These are phyloP conservation scores for Gonatopus flavifemur DNA, from an alignment of 1,140 invertebrate species.

Conservation along the genomic window DNA sequence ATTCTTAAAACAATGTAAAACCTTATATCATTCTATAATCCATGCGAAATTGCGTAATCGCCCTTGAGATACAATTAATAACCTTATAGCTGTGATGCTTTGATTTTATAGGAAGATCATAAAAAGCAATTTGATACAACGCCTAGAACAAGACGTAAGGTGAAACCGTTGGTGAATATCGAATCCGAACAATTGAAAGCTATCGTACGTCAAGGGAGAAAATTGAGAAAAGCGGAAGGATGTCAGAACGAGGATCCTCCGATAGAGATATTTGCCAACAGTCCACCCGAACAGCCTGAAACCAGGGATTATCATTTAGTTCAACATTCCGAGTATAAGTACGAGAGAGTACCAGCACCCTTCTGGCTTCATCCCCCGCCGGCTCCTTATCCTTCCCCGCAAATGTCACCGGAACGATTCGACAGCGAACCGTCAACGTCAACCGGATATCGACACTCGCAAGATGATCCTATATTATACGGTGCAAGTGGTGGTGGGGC, in stretches of 20 bases:
- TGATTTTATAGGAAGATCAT: slow-evolving; percentile 18
- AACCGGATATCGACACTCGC: slow-evolving; percentile 36
- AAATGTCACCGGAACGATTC: slow-evolving; percentile 50
- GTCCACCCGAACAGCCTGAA: slow-evolving; percentile 9
- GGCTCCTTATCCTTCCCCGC: slow-evolving; percentile 65
- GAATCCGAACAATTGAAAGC: slow-evolving; percentile 55
- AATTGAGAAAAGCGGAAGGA: slow-evolving; percentile 43
- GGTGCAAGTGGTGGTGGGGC: slow-evolving; percentile 71
- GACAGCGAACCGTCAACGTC: slow-evolving; percentile 28
- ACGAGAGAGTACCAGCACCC: slow-evolving; percentile 65
- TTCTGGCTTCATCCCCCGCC: slow-evolving; percentile 69
- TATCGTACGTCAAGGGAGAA: slow-evolving; percentile 50
- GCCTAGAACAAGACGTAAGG: slow-evolving; percentile 30
- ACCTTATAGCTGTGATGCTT: too few species aligned
- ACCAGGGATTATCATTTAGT: slow-evolving; percentile 65
- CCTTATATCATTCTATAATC: too few species aligned
- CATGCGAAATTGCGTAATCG: too few species aligned
- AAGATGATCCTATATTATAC: slow-evolving; percentile 74
- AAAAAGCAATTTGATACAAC: slow-evolving; percentile 29
- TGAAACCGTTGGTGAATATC: slow-evolving; percentile 50
- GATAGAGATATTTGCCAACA: slow-evolving; percentile 45
- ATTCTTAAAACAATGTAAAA: too few species aligned
- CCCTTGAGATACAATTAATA: too few species aligned
- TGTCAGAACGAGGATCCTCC: slow-evolving; percentile 37
- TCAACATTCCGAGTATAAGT: slow-evolving; percentile 76